Evolutionary conservation across 2,797 vertebrate genomes (phyloP).

Genomic region (Pipistrellus pygmaeus): DNA sequence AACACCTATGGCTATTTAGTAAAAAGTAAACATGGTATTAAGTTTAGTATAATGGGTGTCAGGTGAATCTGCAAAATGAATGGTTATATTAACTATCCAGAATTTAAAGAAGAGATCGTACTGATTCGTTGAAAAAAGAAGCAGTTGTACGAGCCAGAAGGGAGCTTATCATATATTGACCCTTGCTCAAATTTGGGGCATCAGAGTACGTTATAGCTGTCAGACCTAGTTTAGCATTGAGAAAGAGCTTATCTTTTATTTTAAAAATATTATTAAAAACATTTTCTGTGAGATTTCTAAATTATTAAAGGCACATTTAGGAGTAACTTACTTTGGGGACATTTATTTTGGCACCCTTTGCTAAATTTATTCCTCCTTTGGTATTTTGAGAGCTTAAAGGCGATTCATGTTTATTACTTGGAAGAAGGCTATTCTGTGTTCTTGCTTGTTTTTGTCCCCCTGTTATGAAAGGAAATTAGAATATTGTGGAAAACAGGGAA

Average conservation of each 20-base stretch:
- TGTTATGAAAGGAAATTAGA: constrained; percentile 43
- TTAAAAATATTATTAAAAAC: constrained; percentile 38
- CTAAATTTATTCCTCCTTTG: constrained; percentile 58
- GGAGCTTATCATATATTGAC: constrained; percentile 47
- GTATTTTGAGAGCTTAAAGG: constrained; percentile 40
- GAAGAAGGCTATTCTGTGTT: constrained; percentile 4
- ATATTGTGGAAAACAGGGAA: not conserved
- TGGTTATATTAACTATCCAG: not conserved
- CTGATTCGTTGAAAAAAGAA: not conserved
- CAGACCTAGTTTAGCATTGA: constrained; percentile 12
- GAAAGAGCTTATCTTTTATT: constrained; percentile 53
- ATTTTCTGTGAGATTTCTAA: constrained; percentile 47
- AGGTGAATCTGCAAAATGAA: constrained; percentile 15
- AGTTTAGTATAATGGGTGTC: not conserved
- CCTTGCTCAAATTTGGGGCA: not conserved
- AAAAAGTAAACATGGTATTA: constrained; percentile 26
- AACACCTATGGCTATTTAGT: constrained; percentile 42
- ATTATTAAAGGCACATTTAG: constrained; percentile 37
- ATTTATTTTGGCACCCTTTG: constrained; percentile 44
- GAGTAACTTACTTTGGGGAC: constrained; percentile 14
- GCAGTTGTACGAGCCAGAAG: constrained; percentile 18
- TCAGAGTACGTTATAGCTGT: constrained; percentile 30
- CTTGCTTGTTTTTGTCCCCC: constrained; percentile 11
- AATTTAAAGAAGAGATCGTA: not conserved
- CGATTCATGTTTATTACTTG: constrained; percentile 31